Base-by-base conservation (phyloP, 2,888 invertebrate genomes). In the Tinea semifulvella region DNA sequence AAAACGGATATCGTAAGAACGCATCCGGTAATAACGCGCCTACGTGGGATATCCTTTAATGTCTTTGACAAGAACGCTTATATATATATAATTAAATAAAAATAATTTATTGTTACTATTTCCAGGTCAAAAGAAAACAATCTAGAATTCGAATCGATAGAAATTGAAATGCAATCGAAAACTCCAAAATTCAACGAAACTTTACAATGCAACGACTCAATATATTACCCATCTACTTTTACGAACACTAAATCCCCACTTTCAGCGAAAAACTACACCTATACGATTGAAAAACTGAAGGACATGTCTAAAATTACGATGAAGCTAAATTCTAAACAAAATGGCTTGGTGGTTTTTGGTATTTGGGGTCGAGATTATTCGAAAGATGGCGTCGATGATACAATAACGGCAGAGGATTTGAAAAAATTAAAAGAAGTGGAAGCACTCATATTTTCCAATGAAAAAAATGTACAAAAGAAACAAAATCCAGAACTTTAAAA, bases 141-240 rank as follows among this genome's bases (percentile, higher is more conserved):
- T 7, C 5, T 22, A 22, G 22, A 22, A 22, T 22, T 22, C 8
- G 22, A 22, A 8, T 7, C 6, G 6, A 22, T 22, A 22, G 6
- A 22, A 5, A 22, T 22, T 7, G 22, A 22, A 22, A n/a, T 26
- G 26, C n/a, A n/a, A n/a, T n/a, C n/a, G n/a, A n/a, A 68, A 40
- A 50, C 50, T 0, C 61, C 57, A 1, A 58, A 62, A 16, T 66
- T 67, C 49, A 80, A 81, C 49, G 47, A 46, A 0, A 64, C 68
- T 0, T 56, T 77, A 0, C 52, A 64, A 14, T 72, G 76, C 42
- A 64, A 73, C 14, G 68, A 76, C 35, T 59, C 69, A 0, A 59
- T 72, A 1, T 84, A 85, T 50, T 81, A 66, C 48, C 85, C 86
- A 1, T 61, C 73, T 19, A 81, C 84, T 0, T 49, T 86, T 1